Conservation (phyloP, 2,888 invertebrate species). For the Patella ulyssiponensis region DNA sequence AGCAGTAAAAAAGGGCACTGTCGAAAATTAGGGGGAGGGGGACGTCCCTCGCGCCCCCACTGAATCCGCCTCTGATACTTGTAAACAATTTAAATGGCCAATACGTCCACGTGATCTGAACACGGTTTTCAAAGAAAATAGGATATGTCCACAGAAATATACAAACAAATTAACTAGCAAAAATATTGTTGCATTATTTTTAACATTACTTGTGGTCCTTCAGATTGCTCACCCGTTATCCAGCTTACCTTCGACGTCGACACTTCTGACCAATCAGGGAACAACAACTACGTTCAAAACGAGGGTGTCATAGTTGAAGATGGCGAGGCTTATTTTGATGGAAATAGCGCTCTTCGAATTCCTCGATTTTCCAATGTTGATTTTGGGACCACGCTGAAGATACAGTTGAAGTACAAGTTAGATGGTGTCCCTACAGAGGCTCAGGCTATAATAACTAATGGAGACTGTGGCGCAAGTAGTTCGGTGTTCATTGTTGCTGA, state of each 20-base stretch:
- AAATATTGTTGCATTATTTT: too few relatives aligned
- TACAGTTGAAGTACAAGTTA: conserved; percentile 46
- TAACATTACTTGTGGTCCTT: too few relatives aligned
- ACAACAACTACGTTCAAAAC: conserved; percentile 37
- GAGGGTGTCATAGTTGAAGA: conserved; percentile 51
- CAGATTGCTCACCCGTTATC: conserved; percentile 48
- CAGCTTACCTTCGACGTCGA: conserved; percentile 42
- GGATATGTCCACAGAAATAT: too few relatives aligned
- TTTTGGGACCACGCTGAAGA: conserved; percentile 49
- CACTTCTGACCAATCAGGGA: conserved; percentile 40
- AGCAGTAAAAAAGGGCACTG: too few relatives aligned
- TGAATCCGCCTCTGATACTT: too few relatives aligned
- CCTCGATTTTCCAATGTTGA: conserved; percentile 55
- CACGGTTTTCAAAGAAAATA: too few relatives aligned
- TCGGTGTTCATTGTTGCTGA: conserved; percentile 51
- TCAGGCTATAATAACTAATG: conserved; percentile 52
- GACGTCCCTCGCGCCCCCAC: too few relatives aligned
- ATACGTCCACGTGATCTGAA: too few relatives aligned
- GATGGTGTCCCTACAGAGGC: not conserved
- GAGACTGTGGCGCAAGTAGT: conserved; percentile 51
- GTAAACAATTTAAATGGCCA: too few relatives aligned
- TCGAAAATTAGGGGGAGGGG: too few relatives aligned
- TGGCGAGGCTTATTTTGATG: conserved; percentile 53
- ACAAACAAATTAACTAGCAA: too few relatives aligned
- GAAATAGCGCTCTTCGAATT: conserved; percentile 51